Conservation (phyloP, 2,888 invertebrate species). For the Nysson spinosus region DNA sequence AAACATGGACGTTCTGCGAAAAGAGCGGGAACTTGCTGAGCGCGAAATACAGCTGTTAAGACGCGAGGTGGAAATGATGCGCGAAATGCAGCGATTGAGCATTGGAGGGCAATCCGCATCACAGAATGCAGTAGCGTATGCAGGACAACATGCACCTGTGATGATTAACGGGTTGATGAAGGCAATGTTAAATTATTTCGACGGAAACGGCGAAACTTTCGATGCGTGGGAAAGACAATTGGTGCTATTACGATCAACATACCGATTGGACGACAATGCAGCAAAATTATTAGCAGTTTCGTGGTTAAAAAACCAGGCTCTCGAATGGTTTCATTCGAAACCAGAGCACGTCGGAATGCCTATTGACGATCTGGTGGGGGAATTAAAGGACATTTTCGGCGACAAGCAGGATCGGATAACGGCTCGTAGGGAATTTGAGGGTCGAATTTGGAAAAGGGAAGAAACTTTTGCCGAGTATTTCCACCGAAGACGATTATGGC, state of each 20-base stretch:
- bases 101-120: not conserved
- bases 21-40: no score
- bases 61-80: no score
- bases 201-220: conserved; percentile 7
- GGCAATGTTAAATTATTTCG: conserved; percentile 4
- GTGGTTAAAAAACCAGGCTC: conserved; percentile 23
- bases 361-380: conserved; percentile 3
- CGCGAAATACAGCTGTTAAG: no score
- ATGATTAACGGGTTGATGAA: not conserved
- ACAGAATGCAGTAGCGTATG: not conserved
- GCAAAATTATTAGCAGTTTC: conserved; percentile 13
- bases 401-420: conserved; percentile 7
- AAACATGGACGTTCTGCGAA: not conserved
- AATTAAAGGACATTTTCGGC: conserved; percentile 27
- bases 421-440: conserved; percentile 25
- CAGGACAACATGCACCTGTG: not conserved
- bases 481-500: conserved; percentile 33
- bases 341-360: conserved; percentile 23
- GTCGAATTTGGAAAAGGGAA: conserved; percentile 13
- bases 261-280: conserved; percentile 11
- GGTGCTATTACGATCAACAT: conserved; percentile 5
- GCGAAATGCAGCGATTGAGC: not conserved
- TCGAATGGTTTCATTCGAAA: conserved; percentile 39
- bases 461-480: conserved; percentile 36
- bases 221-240: conserved; percentile 23